These are phyloP conservation scores for Psephotus haematonotus DNA, from an alignment of 2,113 vertebrate species.

Conservation along the genomic window DNA sequence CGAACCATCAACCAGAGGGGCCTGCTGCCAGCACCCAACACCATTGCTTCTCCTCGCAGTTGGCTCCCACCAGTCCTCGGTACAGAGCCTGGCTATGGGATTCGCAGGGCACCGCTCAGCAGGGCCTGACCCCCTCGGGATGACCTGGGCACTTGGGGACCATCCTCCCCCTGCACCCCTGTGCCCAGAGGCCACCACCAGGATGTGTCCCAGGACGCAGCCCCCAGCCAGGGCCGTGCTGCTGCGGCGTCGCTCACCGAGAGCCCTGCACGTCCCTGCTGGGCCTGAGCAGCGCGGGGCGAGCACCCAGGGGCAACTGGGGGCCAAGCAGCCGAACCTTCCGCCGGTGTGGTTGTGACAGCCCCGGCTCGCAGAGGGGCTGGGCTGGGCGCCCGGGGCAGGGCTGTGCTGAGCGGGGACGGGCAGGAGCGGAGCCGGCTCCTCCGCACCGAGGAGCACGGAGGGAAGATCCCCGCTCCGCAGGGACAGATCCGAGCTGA, in stretches of 20 bases:
- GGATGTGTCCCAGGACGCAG: neutral
- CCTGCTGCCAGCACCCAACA: fast-evolving
- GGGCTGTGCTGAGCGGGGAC: neutral
- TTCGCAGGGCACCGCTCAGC: fast-evolving
- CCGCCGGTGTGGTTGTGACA: fast-evolving
- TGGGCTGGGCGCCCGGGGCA: neutral
- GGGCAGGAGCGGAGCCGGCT: fast-evolving
- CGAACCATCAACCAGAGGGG: neutral
- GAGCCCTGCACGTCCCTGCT: neutral
- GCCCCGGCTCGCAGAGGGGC: fast-evolving
- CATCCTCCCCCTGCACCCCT: neutral
- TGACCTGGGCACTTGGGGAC: neutral
- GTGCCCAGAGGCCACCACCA: fast-evolving
- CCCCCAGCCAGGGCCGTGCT: neutral
- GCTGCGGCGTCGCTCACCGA: fast-evolving
- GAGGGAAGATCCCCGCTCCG: fast-evolving
- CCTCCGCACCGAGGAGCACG: fast-evolving
- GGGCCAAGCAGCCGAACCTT: neutral
- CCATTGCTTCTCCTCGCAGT: fast-evolving
- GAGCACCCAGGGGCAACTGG: neutral
- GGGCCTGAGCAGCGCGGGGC: fast-evolving
- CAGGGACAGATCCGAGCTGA: neutral
- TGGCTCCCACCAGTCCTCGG: fast-evolving
- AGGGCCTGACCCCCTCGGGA: fast-evolving
- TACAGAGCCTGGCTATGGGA: fast-evolving